Conservation (phyloP, 2,888 invertebrate species). For the Macaria liturata region DNA sequence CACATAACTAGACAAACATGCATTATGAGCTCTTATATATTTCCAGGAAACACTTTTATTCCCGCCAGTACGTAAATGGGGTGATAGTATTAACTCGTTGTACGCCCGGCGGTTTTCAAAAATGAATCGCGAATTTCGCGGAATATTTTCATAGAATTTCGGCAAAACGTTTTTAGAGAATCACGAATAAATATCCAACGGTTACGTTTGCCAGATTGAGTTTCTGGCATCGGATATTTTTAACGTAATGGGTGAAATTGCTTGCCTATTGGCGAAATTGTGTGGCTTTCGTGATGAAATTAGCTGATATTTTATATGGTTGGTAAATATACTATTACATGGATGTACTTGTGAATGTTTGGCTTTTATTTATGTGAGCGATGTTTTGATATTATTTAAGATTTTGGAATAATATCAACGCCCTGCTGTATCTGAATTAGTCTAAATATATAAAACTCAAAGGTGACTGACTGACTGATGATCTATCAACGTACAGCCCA, state of each 20-base stretch:
- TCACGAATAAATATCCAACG: conserved; percentile 7
- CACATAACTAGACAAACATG: no score
- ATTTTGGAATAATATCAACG: no score
- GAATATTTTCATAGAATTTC: conserved; percentile 15
- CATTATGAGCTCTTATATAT: no score
- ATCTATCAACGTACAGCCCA: no score
- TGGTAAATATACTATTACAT: no score
- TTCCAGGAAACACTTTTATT: neutral
- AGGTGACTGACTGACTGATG: no score
- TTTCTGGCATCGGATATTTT: conserved; percentile 5
- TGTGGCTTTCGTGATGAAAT: neutral
- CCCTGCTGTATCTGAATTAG: no score
- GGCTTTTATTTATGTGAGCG: no score
- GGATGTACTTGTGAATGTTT: no score
- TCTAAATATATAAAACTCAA: no score
- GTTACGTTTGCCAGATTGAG: conserved; percentile 11
- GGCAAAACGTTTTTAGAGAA: conserved; percentile 10
- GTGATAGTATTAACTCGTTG: conserved; percentile 12
- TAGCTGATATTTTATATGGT: neutral
- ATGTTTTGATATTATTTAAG: no score
- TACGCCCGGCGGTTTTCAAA: conserved; percentile 12
- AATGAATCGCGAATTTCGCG: conserved; percentile 7
- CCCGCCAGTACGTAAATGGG: conserved; percentile 3
- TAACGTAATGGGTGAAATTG: conserved; percentile 5
- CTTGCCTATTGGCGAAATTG: conserved; percentile 2